Conservation (phyloP, 2,113 vertebrate genomes). For the Microcebus griseorufus region DNA sequence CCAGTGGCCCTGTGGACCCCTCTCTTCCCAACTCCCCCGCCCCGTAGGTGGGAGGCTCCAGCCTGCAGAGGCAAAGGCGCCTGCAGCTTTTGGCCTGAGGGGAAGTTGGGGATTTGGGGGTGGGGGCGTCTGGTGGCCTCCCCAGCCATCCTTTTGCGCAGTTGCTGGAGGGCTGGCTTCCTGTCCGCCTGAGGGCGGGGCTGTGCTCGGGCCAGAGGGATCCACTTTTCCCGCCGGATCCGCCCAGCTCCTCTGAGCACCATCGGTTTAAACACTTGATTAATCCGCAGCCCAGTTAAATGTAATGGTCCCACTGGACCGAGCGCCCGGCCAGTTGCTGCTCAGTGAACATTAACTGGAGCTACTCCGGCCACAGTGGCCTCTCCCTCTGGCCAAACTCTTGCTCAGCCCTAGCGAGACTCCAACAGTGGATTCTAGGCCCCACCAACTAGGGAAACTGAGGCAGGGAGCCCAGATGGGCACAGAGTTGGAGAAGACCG, state of each 20-base stretch:
- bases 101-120: neutral
- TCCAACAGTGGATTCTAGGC: neutral
- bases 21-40: neutral
- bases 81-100: neutral
- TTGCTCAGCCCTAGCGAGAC: neutral
- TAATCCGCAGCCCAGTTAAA: constrained; percentile 64
- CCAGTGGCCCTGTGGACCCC: neutral
- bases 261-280: constrained; percentile 29
- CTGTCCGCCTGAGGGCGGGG: neutral
- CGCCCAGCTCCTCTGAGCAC: constrained; percentile 42
- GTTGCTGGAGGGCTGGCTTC: neutral
- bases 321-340: neutral
- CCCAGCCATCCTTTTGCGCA: accelerated
- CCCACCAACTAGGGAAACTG: neutral
- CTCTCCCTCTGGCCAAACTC: neutral
- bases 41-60: neutral
- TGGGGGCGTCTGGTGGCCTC: neutral
- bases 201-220: neutral
- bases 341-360: neutral
- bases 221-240: neutral
- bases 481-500: neutral
- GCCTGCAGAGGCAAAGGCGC: accelerated
- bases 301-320: neutral
- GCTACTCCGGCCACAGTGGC: neutral
- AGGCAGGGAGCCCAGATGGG: neutral